Conservation (phyloP, 2,797 vertebrate species). For the Eulemur albifrons region DNA sequence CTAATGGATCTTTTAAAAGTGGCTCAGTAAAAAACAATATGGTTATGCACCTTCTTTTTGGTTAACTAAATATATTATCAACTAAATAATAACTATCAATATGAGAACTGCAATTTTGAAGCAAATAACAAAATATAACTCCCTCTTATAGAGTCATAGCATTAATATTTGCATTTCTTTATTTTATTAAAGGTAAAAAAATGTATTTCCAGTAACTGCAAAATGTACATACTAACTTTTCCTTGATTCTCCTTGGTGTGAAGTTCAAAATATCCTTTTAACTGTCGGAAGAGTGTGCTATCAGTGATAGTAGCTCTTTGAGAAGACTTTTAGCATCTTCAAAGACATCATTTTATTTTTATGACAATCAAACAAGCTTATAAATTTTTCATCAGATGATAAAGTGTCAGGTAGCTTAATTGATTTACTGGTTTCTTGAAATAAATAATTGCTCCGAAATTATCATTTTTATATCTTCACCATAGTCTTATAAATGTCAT, state of each 20-base stretch:
- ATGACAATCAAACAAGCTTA: slow-evolving; percentile 8
- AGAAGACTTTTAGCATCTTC: background rate
- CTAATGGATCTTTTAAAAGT: background rate
- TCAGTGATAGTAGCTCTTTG: background rate
- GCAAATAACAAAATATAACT: background rate
- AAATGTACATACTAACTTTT: background rate
- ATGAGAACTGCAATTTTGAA: background rate
- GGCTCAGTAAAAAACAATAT: background rate
- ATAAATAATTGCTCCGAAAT: slow-evolving; percentile 31
- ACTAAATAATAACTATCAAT: background rate
- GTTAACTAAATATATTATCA: background rate
- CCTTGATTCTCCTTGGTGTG: background rate
- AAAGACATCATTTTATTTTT: slow-evolving; percentile 32
- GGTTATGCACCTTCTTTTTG: background rate
- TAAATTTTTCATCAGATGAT: slow-evolving; percentile 1
- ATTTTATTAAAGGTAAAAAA: background rate
- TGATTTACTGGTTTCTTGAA: slow-evolving; percentile 49
- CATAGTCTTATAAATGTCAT: slow-evolving; percentile 30
- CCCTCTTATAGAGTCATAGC: background rate
- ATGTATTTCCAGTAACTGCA: background rate
- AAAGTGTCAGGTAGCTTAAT: slow-evolving; percentile 25
- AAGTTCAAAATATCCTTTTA: background rate
- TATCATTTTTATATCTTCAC: background rate
- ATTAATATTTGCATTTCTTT: background rate
- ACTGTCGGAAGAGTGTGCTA: background rate